Percentiles rank a stretch among this genome's conserved stretches.
phyloP scores from a whole-genome alignment of 2,888 invertebrate genomes.

The Pyralis farinalis region DNA sequence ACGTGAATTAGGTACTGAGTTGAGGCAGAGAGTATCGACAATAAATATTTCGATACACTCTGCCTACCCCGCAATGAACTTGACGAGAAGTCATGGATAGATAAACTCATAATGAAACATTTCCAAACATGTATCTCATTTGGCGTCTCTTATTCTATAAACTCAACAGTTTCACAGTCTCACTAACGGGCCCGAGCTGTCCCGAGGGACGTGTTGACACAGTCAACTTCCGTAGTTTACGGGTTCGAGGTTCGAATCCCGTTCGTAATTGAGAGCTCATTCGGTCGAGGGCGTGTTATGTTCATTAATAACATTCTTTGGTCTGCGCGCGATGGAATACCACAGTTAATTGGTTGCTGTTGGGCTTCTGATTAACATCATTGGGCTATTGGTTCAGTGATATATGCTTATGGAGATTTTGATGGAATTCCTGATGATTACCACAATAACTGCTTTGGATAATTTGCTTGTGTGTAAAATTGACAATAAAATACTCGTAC shows the following conservation, averaged over 20 bases:
- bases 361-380: background rate
- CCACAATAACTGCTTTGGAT: too few species aligned
- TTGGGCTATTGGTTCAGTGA: background rate
- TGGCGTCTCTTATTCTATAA: background rate
- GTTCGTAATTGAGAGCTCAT: slow-evolving; percentile 18
- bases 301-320: slow-evolving; percentile 20
- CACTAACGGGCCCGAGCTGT: background rate
- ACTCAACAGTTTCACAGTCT: background rate
- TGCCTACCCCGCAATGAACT: too few species aligned
- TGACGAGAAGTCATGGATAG: too few species aligned
- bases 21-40: too few species aligned
- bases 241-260: background rate
- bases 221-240: slow-evolving; percentile 13
- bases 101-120: too few species aligned
- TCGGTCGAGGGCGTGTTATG: slow-evolving; percentile 9
- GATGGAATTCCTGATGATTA: too few species aligned
- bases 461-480: too few species aligned
- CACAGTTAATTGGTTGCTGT: slow-evolving; percentile 3
- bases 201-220: slow-evolving; percentile 12
- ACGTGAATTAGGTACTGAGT: too few species aligned
- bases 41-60: too few species aligned
- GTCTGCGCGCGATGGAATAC: slow-evolving; percentile 6
- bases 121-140: too few species aligned
- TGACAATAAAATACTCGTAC: too few species aligned
- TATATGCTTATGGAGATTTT: too few species aligned